phyloP scores from a whole-genome alignment of 2,113 vertebrate species.

The Benitochromis conjunctus region DNA sequence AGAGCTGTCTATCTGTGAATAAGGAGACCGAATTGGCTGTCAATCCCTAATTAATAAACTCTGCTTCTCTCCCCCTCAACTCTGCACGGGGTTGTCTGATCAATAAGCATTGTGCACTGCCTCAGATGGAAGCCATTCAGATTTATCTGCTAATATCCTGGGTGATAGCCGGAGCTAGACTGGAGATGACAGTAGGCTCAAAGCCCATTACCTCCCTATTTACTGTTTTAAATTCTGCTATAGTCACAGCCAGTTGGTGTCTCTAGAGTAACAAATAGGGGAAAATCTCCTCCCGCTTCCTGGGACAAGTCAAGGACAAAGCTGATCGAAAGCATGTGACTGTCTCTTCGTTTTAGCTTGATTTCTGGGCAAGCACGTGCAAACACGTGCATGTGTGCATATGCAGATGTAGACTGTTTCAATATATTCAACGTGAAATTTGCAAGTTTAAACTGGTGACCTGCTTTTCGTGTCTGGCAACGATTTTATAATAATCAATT shows the following conservation, averaged over 20 bases:
- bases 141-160: conserved; percentile 84
- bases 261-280: conserved; percentile 58
- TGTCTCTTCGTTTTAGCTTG: conserved; percentile 27
- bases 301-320: conserved; percentile 63
- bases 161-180: conserved; percentile 65
- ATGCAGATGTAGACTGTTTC: conserved; percentile 2
- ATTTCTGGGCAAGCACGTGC: not conserved
- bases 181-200: conserved; percentile 72
- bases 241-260: conserved; percentile 55
- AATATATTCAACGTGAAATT: not conserved
- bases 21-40: conserved; percentile 79
- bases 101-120: conserved; percentile 76
- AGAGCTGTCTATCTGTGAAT: conserved; percentile 62
- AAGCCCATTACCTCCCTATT: conserved; percentile 70
- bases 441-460: not conserved
- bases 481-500: not conserved
- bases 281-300: conserved; percentile 45
- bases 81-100: conserved; percentile 67
- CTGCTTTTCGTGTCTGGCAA: not conserved
- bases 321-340: conserved; percentile 35
- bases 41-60: conserved; percentile 89
- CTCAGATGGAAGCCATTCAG: conserved; percentile 73
- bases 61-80: conserved; percentile 60
- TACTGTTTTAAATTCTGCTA: conserved; percentile 73
- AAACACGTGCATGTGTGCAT: not conserved